Evolutionary conservation across 2,888 invertebrate genomes (phyloP), one percentile per base, ranked within the genome.

Genomic region (Thyatira batis): DNA sequence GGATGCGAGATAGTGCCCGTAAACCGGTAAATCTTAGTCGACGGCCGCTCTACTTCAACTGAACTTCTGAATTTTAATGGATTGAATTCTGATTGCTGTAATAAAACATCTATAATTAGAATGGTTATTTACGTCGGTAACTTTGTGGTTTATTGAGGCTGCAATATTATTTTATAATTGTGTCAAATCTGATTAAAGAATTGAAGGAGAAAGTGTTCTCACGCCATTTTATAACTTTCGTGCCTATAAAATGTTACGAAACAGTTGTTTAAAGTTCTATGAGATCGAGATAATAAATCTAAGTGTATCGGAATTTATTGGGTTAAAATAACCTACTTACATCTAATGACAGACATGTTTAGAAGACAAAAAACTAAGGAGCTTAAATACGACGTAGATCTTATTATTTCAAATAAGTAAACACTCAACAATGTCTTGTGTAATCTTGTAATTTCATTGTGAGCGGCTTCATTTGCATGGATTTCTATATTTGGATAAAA

Each of bases 21-120:
- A 86, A 99, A 98, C 77, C 97, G 95, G 87, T 98, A 98, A 81
- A 99, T 97, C 92, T 98, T 98, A 58, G 98, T 98, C 71, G 98
- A 98, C 10, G 99, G 99, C 53, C 96, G 94, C 87, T 98, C 98
- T 69, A 98, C 98, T 91, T 98, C 98, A 53, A 99, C 94, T 48
- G 94, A 93, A 79, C 97, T 97, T 60, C 94, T 93, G 84, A 98
- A 98, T 85, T 96, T 95, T 67, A 95, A 93, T 49, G 97, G 96
- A 71, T 94, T 94, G 85, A 97, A 97, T 57, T 94, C 92, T 70
- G 92, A 87, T 90, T 95, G 95, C 94, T 96, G 87, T 58, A 87
- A 89, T 54, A 54, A 57, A 65, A 63, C 57, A 51, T 50, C 5
- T 39, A 48, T 45, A 48, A 21, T 48, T 49, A 52, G 46, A 50